Evolutionary conservation across 2,888 invertebrate genomes (phyloP).

Genomic region (Hyposoter didymator): DNA sequence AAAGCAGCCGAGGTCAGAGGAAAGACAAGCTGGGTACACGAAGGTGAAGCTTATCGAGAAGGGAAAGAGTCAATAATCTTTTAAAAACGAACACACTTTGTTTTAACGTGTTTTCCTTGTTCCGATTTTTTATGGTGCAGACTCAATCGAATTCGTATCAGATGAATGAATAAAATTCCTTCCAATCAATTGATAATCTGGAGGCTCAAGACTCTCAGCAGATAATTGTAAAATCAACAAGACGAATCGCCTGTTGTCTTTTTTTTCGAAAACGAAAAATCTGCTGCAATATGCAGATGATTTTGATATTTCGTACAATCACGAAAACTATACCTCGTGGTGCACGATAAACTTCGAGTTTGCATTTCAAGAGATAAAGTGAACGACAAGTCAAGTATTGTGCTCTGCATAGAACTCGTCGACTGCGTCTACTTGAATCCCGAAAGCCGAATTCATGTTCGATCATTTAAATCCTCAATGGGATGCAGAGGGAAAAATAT

Average conservation of each 20-base stretch:
- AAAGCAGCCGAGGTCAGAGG: constrained; percentile 78
- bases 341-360: constrained; percentile 9
- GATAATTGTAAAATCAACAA: background rate
- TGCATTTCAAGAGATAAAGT: background rate
- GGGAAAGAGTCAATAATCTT: background rate
- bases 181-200: background rate
- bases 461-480: constrained; percentile 40
- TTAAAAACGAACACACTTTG: background rate
- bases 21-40: constrained; percentile 12
- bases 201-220: too few species aligned
- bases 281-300: constrained; percentile 4
- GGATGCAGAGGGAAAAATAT: background rate
- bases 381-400: background rate
- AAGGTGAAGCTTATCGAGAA: constrained; percentile 13
- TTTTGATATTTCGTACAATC: constrained; percentile 2
- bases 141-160: background rate
- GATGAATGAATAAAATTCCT: background rate
- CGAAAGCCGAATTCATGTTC: constrained; percentile 47
- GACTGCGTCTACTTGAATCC: constrained; percentile 6
- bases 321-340: background rate
- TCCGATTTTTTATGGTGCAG: background rate
- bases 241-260: background rate
- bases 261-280: background rate
- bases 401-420: background rate
- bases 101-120: background rate